Evolutionary conservation across 2,888 invertebrate genomes (phyloP).

Genomic region (Eucriotettix oculatus): DNA sequence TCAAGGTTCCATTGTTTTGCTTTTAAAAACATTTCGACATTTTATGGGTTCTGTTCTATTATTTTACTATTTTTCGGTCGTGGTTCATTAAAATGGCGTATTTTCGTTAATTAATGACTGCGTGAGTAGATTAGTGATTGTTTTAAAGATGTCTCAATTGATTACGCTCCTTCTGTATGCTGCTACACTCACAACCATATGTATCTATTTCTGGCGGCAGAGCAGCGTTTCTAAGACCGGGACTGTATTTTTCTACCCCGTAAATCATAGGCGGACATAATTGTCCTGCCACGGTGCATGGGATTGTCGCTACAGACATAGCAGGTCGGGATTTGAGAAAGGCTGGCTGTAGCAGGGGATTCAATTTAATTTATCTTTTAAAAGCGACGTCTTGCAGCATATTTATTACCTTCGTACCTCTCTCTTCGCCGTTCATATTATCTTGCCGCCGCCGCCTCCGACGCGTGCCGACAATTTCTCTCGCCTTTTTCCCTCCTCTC

Average conservation of each 20-base stretch:
- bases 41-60: too few species aligned
- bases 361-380: background rate
- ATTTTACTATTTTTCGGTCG: too few species aligned
- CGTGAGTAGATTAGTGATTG: too few species aligned
- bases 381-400: background rate
- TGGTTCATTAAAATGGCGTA: too few species aligned
- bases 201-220: too few species aligned
- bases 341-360: background rate
- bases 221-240: too few species aligned
- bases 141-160: too few species aligned
- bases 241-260: background rate
- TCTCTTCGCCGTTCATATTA: background rate
- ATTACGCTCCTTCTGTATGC: too few species aligned
- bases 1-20: too few species aligned
- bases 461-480: background rate
- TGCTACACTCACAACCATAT: too few species aligned
- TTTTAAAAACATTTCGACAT: too few species aligned
- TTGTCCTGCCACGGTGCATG: background rate
- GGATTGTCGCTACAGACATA: background rate
- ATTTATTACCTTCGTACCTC: background rate
- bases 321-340: background rate
- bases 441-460: background rate
- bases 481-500: background rate
- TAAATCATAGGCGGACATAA: background rate
- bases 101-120: too few species aligned